phyloP scores from a whole-genome alignment of 2,888 invertebrate genomes.

The Lithophane leautieri region DNA sequence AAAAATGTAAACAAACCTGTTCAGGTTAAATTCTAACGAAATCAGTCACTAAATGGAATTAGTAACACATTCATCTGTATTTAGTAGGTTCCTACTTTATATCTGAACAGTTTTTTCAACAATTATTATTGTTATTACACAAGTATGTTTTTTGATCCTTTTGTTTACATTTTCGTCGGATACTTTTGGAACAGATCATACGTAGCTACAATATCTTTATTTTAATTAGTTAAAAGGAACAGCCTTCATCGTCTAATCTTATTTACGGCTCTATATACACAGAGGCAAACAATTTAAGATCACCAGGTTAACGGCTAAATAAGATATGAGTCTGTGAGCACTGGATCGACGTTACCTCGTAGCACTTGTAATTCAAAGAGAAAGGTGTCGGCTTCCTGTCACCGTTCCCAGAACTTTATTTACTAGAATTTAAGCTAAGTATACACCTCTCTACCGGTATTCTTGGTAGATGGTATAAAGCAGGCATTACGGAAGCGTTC shows the following conservation, averaged over 20 bases:
- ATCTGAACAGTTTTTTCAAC: background rate
- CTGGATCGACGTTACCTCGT: constrained; percentile 14
- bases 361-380: constrained; percentile 19
- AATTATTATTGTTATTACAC: background rate
- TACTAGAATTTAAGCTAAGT: constrained; percentile 10
- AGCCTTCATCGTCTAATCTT: no score
- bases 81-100: background rate
- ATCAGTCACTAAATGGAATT: background rate
- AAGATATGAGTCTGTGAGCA: constrained; percentile 17
- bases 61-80: background rate
- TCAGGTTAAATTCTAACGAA: background rate
- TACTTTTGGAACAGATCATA: background rate
- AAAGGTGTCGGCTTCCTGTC: constrained; percentile 21
- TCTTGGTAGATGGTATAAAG: background rate
- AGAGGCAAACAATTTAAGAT: constrained; percentile 2
- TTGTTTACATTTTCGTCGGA: background rate
- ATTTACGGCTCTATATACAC: background rate
- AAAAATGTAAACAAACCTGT: background rate
- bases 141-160: background rate
- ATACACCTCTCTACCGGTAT: background rate
- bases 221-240: background rate
- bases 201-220: background rate
- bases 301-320: constrained; percentile 9
- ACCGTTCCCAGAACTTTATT: constrained; percentile 13
- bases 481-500: background rate